Evolutionary conservation across 2,113 vertebrate genomes (phyloP), one percentile per base, ranked within the genome.

Genomic region (Sterrhoptilus dennistouni): DNA sequence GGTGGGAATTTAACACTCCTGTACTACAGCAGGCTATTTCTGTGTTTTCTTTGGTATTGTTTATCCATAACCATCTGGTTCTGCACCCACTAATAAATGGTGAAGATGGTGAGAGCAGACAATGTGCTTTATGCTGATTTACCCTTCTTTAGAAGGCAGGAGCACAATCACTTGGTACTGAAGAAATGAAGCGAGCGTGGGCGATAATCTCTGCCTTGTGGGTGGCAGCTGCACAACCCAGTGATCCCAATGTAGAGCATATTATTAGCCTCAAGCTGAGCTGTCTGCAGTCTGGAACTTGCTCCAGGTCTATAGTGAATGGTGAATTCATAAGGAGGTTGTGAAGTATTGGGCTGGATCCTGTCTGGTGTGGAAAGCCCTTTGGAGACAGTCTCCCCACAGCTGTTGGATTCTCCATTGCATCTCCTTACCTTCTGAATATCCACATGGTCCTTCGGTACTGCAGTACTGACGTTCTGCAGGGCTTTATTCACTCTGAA

Each of bases 211-310:
- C 27, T 50, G 10, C 57, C 36, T 25, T 40, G 77, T 90, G 77
- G 93, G 83, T 65, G 94, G 75, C 90, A 88, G 96, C 94, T 85
- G 82, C 85, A 61, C 90, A 70, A 29, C 27, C 28, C 83, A 42
- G n/a, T 12, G 71, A 90, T 88, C 75, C 71, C 63, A 53, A 10
- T 8, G 14, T 0, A 5, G 12, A 59, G 81, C 9, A 0, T 76
- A 15, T 85, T 77, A 56, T 68, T 85, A 75, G 70, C 75, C 63
- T 90, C 65, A 22, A 69, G 75, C 24, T 59, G 82, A 57, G 86
- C 76, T 76, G 83, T 69, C 63, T 83, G 90, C 83, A 94, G 85
- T 87, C 87, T 86, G 75, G 50, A 85, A 14, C 61, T 14, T 11
- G 54, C 59, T 66, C 90, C 38, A 57, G 89, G 50, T 59, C 86